Conservation (phyloP, 2,888 invertebrate genomes). For the Mechanitis mazaeus region DNA sequence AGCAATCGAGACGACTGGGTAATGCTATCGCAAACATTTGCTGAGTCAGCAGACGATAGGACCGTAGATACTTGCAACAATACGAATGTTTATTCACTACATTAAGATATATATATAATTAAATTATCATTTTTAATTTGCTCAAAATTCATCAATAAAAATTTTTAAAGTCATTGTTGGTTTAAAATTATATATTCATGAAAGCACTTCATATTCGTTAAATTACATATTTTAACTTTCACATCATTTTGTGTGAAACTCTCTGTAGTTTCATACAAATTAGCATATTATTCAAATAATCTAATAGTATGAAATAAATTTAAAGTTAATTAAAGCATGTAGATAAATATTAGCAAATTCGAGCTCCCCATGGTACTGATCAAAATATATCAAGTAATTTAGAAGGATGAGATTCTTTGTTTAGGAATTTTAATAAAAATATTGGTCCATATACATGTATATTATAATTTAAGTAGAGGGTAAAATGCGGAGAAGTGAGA, state of each 20-base stretch:
- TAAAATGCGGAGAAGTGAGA: no score
- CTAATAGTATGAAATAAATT: conserved; percentile 2
- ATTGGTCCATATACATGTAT: neutral
- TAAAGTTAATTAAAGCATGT: conserved; percentile 1
- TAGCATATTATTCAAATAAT: neutral
- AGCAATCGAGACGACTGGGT: conserved; percentile 8
- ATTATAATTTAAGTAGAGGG: no score
- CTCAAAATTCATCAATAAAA: no score
- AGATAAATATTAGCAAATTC: conserved; percentile 1
- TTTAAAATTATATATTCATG: no score
- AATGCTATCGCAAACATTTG: conserved; percentile 21
- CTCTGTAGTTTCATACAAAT: neutral
- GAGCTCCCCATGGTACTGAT: neutral
- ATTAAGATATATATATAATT: neutral
- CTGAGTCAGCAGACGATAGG: neutral
- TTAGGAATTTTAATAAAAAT: neutral
- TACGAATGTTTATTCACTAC: neutral
- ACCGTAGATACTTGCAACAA: neutral
- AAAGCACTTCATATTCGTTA: no score
- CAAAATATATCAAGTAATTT: neutral
- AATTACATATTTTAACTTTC: neutral
- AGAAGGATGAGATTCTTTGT: neutral
- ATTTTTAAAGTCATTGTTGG: no score
- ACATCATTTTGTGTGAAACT: neutral
- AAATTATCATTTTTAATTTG: neutral